Conservation (phyloP, 2,888 invertebrate genomes). For the Calephelis perditalis region DNA sequence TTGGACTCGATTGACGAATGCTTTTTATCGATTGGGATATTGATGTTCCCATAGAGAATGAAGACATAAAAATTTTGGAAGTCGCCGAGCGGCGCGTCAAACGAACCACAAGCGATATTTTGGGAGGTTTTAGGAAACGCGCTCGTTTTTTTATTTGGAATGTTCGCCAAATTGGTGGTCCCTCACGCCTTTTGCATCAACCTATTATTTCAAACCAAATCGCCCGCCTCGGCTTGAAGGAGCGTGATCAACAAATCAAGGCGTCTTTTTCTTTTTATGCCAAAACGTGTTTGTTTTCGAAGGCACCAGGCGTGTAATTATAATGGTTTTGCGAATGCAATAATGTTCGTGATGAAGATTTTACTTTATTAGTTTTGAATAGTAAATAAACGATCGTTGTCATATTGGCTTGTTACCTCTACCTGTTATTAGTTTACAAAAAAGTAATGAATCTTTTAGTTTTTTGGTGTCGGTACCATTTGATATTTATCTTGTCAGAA, state of each 20-base stretch:
- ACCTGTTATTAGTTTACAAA: conserved; percentile 23
- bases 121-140: conserved; percentile 52
- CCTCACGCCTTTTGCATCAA: conserved; percentile 65
- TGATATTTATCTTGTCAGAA: conserved; percentile 13
- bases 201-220: conserved; percentile 66
- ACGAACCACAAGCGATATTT: conserved; percentile 70
- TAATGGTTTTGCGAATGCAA: conserved; percentile 56
- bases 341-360: conserved; percentile 46
- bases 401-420: conserved; percentile 33
- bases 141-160: conserved; percentile 48
- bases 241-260: conserved; percentile 70
- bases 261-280: conserved; percentile 44
- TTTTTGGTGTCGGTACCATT: conserved; percentile 12
- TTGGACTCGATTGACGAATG: conserved; percentile 51
- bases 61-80: conserved; percentile 74
- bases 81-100: conserved; percentile 60
- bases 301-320: conserved; percentile 63
- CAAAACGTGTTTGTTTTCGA: conserved; percentile 72
- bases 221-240: conserved; percentile 53
- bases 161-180: conserved; percentile 70
- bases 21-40: conserved; percentile 44
- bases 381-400: conserved; percentile 38
- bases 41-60: conserved; percentile 63
- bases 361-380: conserved; percentile 51
- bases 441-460: conserved; percentile 14